These are phyloP conservation scores for Psephotus haematonotus DNA, from an alignment of 2,113 vertebrate genomes.

Conservation along the genomic window DNA sequence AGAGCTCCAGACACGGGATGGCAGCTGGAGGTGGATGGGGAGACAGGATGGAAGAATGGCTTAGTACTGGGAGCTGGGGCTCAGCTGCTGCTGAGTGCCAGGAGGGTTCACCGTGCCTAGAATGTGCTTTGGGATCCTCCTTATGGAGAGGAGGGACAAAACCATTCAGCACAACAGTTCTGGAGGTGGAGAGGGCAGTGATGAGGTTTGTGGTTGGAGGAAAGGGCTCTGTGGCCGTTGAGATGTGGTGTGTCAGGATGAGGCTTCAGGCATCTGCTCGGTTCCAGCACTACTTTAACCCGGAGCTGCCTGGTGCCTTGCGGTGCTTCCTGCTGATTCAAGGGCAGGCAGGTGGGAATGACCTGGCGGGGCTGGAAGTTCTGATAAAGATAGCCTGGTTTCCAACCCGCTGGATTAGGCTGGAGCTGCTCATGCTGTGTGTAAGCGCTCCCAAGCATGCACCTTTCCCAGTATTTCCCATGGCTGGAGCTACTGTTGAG, in stretches of 20 bases:
- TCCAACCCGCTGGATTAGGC: background rate
- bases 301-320: accelerated
- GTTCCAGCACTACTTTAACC: background rate
- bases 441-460: background rate
- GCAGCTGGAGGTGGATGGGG: background rate
- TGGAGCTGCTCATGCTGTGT: background rate
- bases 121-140: background rate
- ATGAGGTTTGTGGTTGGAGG: background rate
- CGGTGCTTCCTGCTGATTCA: background rate
- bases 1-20: accelerated
- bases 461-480: slow-evolving; percentile 35
- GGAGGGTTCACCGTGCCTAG: background rate
- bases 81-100: background rate
- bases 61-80: background rate
- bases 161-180: background rate
- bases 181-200: background rate
- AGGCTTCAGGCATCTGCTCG: background rate
- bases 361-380: background rate
- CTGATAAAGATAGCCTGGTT: background rate
- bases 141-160: background rate
- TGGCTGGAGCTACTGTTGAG: slow-evolving; percentile 17
- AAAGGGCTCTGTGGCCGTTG: accelerated
- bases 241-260: background rate
- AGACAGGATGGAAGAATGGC: background rate
- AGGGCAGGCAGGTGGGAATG: background rate